Evolutionary conservation across 2,113 vertebrate species (phyloP), one percentile per base, ranked within the genome.

Genomic region (Xenotilapia longispinis): DNA sequence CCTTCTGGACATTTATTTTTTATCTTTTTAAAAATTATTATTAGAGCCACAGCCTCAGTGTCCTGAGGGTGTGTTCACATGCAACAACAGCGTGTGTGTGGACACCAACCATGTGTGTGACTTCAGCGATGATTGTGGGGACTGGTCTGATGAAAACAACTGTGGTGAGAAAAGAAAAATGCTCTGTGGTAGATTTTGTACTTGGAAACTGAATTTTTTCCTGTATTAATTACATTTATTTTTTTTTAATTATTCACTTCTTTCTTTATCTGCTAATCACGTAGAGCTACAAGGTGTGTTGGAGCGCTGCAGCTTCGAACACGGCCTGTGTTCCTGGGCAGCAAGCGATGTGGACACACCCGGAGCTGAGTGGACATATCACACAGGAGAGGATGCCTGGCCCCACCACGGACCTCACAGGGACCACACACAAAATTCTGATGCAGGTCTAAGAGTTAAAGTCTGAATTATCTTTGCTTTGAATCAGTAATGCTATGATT

Each of bases 91-190:
- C 4, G 96, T 92, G 78, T 97, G 96, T 89, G 94, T 97, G 57
- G 91, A 94, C 53, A 80, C 3, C 21, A 91, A n/a, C 88, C 93
- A 31, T 83, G 92, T 96, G 73, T 97, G 96, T 93, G 96, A 97
- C 89, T 96, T 95, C 94, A 96, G 84, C 0, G 95, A 97, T 85
- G 96, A 97, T 92, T 97, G 96, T 49, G 96, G 96, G n/a, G 96
- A 96, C 89, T 28, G 86, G 82, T 94, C 95, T 26, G 96, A 97
- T 81, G 96, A 97, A 86, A 82, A 4, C 12, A 23, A 87, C 85
- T 97, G 96, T 86, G 96, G 96, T 97, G 91, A 92, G 95, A 63
- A 23, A 12, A 26, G 14, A 11, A 15, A 81, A 70, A 33, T n/a
- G 3, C 17, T 55, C 6, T 40, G 9, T 54, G 14, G 31, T 13